Base-by-base conservation (phyloP, 2,888 invertebrate species). In the Melipona bicolor region DNA sequence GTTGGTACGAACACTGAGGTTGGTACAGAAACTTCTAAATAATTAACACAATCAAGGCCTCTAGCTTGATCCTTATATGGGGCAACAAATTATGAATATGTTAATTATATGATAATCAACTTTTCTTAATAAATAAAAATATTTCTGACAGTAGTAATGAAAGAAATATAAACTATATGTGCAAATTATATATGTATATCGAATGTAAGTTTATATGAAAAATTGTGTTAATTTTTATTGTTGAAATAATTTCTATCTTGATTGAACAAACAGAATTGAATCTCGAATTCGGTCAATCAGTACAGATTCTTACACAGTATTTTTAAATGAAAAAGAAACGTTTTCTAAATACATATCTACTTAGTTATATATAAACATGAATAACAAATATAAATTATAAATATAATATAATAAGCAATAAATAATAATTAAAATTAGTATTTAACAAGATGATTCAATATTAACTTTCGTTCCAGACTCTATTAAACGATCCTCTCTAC, bases 401-500 rank as follows among this genome's bases (percentile, higher is more conserved):
- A 32, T 32, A 32, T 32, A 32, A 32, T 32, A 32, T 32, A 32
- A 32, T 32, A 32, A 32, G 32, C 56, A 4, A 24, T 2, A 43
- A 9, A 54, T 32, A 17, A 24, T 56, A 6, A 49, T 3, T 2
- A 24, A n/a, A 15, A 59, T 1, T 11, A 43, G 13, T 13, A 17
- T 24, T 52, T 11, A 24, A 76, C 27, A 59, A 21, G 61, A 54
- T 61, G 43, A n/a, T 24, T n/a, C 32, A 68, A 27, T 27, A 32
- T 2, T 1, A 59, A 71, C 36, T 50, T 21, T 19, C 59, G 0
- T 87, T 85, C 17, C 95, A 98, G 96, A 95, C 96, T 21, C 96
- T 99, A 91, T 95, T 99, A 77, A 97, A 98, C 77, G 99, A 99
- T 95, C 99, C 99, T 0, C 96, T 98, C 72, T 99, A 99, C 96